Evolutionary conservation across 2,113 vertebrate genomes (phyloP), one percentile per base, ranked within the genome.

Genomic region (Dicrurus megarhynchus): DNA sequence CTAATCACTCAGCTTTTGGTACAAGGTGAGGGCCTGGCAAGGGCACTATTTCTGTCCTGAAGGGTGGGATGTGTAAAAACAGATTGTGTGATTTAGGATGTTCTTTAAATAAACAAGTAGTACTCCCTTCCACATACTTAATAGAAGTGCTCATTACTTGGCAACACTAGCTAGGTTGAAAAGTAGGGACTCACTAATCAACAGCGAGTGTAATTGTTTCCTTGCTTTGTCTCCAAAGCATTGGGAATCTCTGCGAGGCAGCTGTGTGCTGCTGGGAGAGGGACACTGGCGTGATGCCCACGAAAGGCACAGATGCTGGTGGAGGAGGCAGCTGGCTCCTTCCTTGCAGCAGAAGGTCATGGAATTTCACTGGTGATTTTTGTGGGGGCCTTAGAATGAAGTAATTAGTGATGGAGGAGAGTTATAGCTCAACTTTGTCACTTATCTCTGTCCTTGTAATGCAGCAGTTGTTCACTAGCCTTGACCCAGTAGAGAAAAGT

Each of bases 401-500:
- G 46, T 63, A 64, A 60, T 84, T 73, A 35, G 33, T 1, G 4
- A 46, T 10, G 63, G 61, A 89, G 55, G 50, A 85, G 82, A 73
- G 75, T 47, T 50, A 50, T 8, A 64, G 30, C 79, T 76, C 0
- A 2, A 35, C 53, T 87, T 83, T 30, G 37, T 73, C 11, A 5
- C 46, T 93, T 84, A 46, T 9, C 53, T 80, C 63, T 80, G 53
- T 73, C 69, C 77, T 93, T 94, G 75, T 78, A 59, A 50, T 27
- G 46, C 70, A 71, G 73, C 32, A 44, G 52, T 78, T 79, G 41
- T 85, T 85, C 33, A 7, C 67, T 65, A 61, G 77, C 81, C 55
- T 91, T 82, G 57, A 91, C 84, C 77, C 71, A 70, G 39, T 63
- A 84, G 84, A 91, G 67, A 84, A 83, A 91, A 86, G 59, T 18